Conservation (phyloP, 2,113 vertebrate genomes). For the Gila orcuttii region DNA sequence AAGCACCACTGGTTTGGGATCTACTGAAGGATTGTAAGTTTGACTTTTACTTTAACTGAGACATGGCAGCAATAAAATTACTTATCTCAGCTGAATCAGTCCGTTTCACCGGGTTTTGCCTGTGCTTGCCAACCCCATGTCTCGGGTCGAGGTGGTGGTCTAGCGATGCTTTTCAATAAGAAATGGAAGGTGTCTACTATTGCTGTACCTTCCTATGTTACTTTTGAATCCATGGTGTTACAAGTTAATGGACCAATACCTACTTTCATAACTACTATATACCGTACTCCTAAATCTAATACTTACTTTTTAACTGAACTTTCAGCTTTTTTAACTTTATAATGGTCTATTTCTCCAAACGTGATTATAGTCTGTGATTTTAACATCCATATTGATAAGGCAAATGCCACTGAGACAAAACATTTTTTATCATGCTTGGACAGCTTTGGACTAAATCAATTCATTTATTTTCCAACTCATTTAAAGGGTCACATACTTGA, state of each 20-base stretch:
- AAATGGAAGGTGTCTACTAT: not conserved
- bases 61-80: not conserved
- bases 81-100: not conserved
- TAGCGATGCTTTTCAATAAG: not conserved
- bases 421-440: not conserved
- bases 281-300: not conserved
- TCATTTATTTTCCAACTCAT: not conserved
- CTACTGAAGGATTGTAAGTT: not conserved
- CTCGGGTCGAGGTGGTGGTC: not conserved
- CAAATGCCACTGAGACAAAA: not conserved
- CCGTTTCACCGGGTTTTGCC: not conserved
- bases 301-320: not conserved
- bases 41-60: not conserved
- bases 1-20: not conserved
- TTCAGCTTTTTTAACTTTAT: not conserved
- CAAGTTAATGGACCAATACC: not conserved
- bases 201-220: not conserved
- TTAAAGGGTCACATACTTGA: not conserved
- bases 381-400: not conserved
- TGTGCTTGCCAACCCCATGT: not conserved
- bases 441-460: not conserved
- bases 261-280: not conserved
- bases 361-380: not conserved
- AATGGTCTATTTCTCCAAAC: not conserved
- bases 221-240: not conserved